These are phyloP conservation scores for Leguminivora glycinivorella DNA, from an alignment of 1,140 invertebrate species.

Conservation along the genomic window DNA sequence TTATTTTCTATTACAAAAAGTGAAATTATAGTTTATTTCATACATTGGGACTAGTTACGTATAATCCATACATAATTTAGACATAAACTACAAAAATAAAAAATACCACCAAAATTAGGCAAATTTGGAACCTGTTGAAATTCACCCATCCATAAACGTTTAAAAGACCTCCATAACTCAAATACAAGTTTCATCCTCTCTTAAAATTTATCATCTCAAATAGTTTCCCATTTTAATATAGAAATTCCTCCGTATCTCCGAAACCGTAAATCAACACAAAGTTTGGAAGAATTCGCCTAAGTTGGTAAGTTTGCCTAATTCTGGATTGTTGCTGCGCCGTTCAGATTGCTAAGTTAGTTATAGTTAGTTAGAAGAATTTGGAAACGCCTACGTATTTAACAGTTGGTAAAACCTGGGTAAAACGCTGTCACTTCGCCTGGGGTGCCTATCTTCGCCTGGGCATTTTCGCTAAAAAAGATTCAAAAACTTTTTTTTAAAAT, in stretches of 20 bases:
- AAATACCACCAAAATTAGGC: no score
- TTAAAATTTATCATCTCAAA: constrained; percentile 10
- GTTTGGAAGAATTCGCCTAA: constrained; percentile 20
- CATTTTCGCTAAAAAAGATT: no score
- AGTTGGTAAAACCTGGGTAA: not conserved
- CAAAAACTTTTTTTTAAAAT: no score
- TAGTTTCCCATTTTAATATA: constrained; percentile 18
- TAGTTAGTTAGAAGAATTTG: constrained; percentile 5
- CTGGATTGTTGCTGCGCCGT: not conserved
- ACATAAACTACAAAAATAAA: no score
- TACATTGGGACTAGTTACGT: no score
- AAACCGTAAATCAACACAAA: constrained; percentile 11
- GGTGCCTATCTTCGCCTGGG: no score
- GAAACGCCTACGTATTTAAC: not conserved
- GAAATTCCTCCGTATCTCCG: constrained; percentile 19
- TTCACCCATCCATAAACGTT: not conserved
- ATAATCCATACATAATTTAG: no score
- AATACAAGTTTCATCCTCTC: not conserved
- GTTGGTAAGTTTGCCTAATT: constrained; percentile 3
- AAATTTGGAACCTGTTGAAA: no score
- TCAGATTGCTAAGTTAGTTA: not conserved
- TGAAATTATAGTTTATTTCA: no score
- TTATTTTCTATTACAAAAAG: no score
- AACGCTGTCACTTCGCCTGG: no score
- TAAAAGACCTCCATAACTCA: not conserved